Base-by-base conservation (phyloP, 2,797 vertebrate species). In the Pseudochromis fuscus region DNA sequence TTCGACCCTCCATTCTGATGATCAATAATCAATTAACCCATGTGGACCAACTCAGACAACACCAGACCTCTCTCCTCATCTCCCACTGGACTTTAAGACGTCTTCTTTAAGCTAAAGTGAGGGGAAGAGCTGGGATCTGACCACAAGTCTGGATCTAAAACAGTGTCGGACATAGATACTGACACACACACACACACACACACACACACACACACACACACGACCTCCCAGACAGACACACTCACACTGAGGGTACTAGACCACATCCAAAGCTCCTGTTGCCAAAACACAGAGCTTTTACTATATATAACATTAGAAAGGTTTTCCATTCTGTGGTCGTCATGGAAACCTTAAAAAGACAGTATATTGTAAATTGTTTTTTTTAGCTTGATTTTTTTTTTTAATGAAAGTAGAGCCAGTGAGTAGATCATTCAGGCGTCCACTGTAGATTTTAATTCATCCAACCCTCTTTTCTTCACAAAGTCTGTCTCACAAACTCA, bases 111-210 rank as follows among this genome's bases (percentile, higher is more conserved):
- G 77, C 63, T 85, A 45, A 83, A 80, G 71, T 67, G 19, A 81
- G 58, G 24, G 51, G 63, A 50, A n/a, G 27, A 28, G 30, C 45
- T 72, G 33, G 45, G 75, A 79, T 83, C 76, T 53, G 38, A n/a
- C 67, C 51, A 56, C 73, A 72, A 59, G 33, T 48, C 13, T 52
- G 81, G 80, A 82, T 87, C 85, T 84, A 87, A 63, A 72, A 86
- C 77, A 46, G 67, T 19, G 70, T 78, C 74, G 79, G 68, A 87
- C 81, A 78, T 81, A 73, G 81, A 85, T 56, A 83, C 82, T 61
- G 60, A 70, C 28, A 11, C 42, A 30, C 38, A 25, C 33, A 37
- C 69, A 57, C 57, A 37, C 69, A 63, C 49, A 44, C 59, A 24
- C 27, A 46, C 67, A 64, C 25, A 38, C 33, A 82, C 72, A 52